Base-by-base conservation (phyloP, 2,113 vertebrate species). In the Phocoena phocoena region DNA sequence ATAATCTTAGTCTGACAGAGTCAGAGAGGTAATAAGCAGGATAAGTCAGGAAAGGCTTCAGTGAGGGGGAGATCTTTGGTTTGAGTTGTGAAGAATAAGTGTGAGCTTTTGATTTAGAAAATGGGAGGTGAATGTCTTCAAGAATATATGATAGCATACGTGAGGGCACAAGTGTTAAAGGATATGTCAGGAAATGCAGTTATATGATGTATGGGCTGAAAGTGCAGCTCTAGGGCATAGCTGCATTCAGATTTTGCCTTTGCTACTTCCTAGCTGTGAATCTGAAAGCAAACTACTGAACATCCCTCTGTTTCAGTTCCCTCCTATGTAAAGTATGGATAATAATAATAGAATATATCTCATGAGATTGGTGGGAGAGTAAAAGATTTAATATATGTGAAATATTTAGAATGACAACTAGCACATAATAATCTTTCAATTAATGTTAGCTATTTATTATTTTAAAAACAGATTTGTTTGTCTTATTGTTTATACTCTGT, bases 331-430 rank as follows among this genome's bases (percentile, higher is more conserved):
- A 85, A 93, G 23, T 68, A 2, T 5, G 36, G 33, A 67, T 73
- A 36, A 65, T 89, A 31, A 65, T 44, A 74, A 84, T 81, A 80
- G 14, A 63, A 85, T 90, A n/a, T 31, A 60, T 88, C 18, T 88
- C 28, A 86, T 55, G 76, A 55, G 3, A 89, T 33, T 86, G 12
- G 7, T 73, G 18, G 21, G 17, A 79, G 50, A 93, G 28, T 33
- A 63, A 88, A 92, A 28, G 10, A 38, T 3, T 82, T 79, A 50
- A 71, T 58, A 36, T 26, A 73, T 58, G 4, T 87, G 62, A 95
- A 95, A 84, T 97, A 94, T 77, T 87, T 97, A 71, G 36, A 68
- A 67, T 88, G 21, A 5, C 81, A 80, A 63, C 26, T 68, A 95
- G 2, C 10, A 85, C 3, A 76, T 38, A 81, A 31, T 41, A 58